phyloP scores from a whole-genome alignment of 2,113 vertebrate genomes.

The Elephas maximus region DNA sequence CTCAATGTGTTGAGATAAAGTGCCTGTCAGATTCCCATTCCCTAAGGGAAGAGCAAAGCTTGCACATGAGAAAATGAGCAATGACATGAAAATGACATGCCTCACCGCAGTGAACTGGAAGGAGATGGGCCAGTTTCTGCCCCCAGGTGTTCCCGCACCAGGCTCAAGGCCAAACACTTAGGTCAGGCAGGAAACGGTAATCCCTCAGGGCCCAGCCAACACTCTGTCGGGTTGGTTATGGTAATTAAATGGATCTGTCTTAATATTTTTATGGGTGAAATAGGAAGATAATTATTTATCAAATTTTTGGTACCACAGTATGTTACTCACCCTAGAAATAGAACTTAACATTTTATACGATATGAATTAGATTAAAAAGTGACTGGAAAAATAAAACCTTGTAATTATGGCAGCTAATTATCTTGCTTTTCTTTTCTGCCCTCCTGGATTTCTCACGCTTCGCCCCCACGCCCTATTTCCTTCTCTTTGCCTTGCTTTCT shows the following conservation, averaged over 20 bases:
- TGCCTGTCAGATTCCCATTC: constrained; percentile 67
- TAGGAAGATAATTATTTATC: constrained; percentile 61
- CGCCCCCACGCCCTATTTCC: neutral
- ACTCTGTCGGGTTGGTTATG: neutral
- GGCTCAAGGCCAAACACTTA: neutral
- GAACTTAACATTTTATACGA: constrained; percentile 48
- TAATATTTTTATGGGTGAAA: constrained; percentile 73
- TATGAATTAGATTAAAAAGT: constrained; percentile 66
- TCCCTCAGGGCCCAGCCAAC: neutral
- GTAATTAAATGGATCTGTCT: constrained; percentile 59
- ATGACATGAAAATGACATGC: neutral
- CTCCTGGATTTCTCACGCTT: constrained; percentile 34
- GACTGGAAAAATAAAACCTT: constrained; percentile 63
- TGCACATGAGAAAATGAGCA: constrained; percentile 24
- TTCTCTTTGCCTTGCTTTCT: constrained; percentile 33
- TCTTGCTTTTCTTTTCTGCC: constrained; percentile 52
- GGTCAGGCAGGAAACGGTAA: neutral
- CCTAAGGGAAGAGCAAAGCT: constrained; percentile 51
- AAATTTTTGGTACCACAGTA: neutral
- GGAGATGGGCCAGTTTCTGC: neutral
- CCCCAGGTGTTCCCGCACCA: neutral
- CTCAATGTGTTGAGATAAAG: constrained; percentile 53
- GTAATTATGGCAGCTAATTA: constrained; percentile 72
- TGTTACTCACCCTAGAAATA: constrained; percentile 69
- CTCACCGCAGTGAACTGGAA: neutral